These are phyloP conservation scores for Cylloceria caligata DNA, from an alignment of 2,888 invertebrate species.

Conservation along the genomic window DNA sequence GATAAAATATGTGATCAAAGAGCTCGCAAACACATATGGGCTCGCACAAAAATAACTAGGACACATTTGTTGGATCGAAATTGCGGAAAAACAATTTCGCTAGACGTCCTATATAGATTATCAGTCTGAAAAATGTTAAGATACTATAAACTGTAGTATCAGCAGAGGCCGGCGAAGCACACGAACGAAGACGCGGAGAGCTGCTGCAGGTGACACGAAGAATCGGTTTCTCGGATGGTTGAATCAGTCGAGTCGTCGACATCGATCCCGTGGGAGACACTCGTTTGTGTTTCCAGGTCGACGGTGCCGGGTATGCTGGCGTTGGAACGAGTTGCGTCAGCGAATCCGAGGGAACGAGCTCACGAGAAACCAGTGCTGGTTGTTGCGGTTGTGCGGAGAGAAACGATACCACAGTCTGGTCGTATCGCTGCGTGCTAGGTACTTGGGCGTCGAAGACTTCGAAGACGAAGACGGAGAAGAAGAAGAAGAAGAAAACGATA, in stretches of 20 bases:
- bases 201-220: constrained; percentile 32
- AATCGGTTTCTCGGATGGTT: constrained; percentile 65
- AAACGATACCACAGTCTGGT: constrained; percentile 31
- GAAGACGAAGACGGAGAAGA: constrained; percentile 43
- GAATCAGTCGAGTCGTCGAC: constrained; percentile 62
- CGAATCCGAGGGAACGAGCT: constrained; percentile 43
- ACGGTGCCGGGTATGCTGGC: constrained; percentile 47
- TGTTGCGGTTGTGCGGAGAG: constrained; percentile 61
- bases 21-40: too few species aligned
- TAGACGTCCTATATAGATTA: background rate
- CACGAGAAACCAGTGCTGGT: constrained; percentile 52
- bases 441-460: constrained; percentile 31
- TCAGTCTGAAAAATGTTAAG: background rate
- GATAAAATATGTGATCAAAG: background rate
- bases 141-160: background rate
- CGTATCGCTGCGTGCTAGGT: constrained; percentile 38
- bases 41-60: background rate
- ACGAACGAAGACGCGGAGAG: constrained; percentile 3
- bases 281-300: constrained; percentile 65
- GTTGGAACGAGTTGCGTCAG: constrained; percentile 54
- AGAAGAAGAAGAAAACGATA: constrained; percentile 44
- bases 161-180: background rate
- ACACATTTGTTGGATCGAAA: background rate
- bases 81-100: background rate
- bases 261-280: constrained; percentile 71